Evolutionary conservation across 2,797 vertebrate genomes (phyloP), one percentile per base, ranked within the genome.

Genomic region (Brachymystax lenok): DNA sequence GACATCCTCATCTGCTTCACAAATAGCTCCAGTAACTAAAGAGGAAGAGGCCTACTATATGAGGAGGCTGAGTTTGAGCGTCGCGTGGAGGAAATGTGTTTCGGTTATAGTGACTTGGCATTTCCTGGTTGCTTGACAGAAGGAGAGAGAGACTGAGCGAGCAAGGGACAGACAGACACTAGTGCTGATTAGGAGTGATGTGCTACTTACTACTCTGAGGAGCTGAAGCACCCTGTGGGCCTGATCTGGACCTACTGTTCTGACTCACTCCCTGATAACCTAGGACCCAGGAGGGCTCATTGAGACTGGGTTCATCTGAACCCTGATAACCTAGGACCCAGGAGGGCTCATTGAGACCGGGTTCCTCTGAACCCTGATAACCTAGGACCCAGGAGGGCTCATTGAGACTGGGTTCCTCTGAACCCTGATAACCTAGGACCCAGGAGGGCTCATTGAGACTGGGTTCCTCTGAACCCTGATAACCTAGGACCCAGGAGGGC

Each of bases 71-170:
- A 52, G 24, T 80, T 27, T 68, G 77, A 77, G 83, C 72, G 81
- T 77, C 74, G 83, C 72, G 81, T 81, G 80, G 84, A 95, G 96
- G 95, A 96, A 96, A 93, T 92, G 89, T 88, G 85, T 85, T 79
- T 88, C 74, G 69, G 87, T 93, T 94, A 80, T 90, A 94, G 89
- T 94, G 93, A 94, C 92, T 92, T 90, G 88, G 92, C 94, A 95
- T 94, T 96, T 96, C 96, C 96, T 95, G 92, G 85, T 90, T 88
- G 85, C 76, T 90, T 72, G 59, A 82, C 88, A 91, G 82, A 87
- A 66, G 30, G 73, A 85, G 69, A 74, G 75, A 80, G 78, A 85
- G 84, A 77, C 27, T 76, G 77, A 69, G 79, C 19, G 17, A 82
- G 78, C 8, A 10, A 46, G 40, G 80, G 74, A 1, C 21, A 84